Percentiles rank a stretch among this genome's conserved stretches.
phyloP scores from a whole-genome alignment of 2,888 invertebrate species.

The Tipula helvola region DNA sequence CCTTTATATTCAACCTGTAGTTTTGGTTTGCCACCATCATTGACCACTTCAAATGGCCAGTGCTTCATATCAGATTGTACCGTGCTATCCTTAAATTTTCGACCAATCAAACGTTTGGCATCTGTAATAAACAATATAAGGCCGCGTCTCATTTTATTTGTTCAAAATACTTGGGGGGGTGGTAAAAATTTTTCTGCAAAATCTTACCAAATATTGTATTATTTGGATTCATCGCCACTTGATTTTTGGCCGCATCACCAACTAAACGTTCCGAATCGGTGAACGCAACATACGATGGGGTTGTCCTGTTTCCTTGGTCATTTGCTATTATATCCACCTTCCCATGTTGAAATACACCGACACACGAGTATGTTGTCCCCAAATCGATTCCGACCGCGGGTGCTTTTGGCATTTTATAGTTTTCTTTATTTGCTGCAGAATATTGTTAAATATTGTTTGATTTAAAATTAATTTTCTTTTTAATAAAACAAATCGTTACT shows the following conservation, averaged over 20 bases:
- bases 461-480: not conserved
- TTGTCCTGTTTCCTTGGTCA: slow-evolving; percentile 82
- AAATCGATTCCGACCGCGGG: slow-evolving; percentile 92
- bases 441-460: not conserved
- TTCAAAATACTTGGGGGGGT: too few relatives aligned
- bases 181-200: not conserved
- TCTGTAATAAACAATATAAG: slow-evolving; percentile 36
- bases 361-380: slow-evolving; percentile 91
- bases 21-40: slow-evolving; percentile 70
- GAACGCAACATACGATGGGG: slow-evolving; percentile 65
- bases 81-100: slow-evolving; percentile 76
- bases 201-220: slow-evolving; percentile 60
- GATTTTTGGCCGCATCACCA: slow-evolving; percentile 78
- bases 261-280: slow-evolving; percentile 78
- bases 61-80: slow-evolving; percentile 93
- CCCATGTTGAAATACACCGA: slow-evolving; percentile 85
- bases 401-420: slow-evolving; percentile 33
- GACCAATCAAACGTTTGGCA: slow-evolving; percentile 91
- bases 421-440: not conserved
- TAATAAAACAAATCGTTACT: not conserved
- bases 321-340: slow-evolving; percentile 85
- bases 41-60: slow-evolving; percentile 88
- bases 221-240: slow-evolving; percentile 81
- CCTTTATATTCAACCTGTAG: slow-evolving; percentile 82
- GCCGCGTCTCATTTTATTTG: too few relatives aligned